Conservation (phyloP, 2,797 vertebrate species). For the Thripadectes ignobilis region DNA sequence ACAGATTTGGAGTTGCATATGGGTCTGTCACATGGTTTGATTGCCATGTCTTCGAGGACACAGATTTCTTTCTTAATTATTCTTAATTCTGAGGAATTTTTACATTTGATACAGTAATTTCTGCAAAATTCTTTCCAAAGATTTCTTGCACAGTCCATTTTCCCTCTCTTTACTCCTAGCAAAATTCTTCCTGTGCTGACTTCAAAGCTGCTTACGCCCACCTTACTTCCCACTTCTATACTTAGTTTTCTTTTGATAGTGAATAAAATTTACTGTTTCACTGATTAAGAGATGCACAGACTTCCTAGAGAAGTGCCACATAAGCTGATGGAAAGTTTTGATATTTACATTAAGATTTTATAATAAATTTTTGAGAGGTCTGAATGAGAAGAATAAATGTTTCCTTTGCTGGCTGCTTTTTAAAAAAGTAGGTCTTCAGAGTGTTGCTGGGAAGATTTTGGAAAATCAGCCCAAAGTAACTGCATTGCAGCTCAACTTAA, state of each 20-base stretch:
- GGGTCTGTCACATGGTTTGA: slow-evolving; percentile 83
- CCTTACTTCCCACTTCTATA: slow-evolving; percentile 46
- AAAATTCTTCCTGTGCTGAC: slow-evolving; percentile 37
- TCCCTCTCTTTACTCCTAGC: not conserved
- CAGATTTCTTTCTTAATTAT: slow-evolving; percentile 76
- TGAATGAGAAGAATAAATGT: slow-evolving; percentile 32
- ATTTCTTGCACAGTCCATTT: slow-evolving; percentile 20
- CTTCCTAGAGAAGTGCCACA: slow-evolving; percentile 7
- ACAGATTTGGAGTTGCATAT: slow-evolving; percentile 85
- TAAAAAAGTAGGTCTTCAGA: slow-evolving; percentile 36
- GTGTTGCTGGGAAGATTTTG: slow-evolving; percentile 23
- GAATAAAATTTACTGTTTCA: slow-evolving; percentile 48
- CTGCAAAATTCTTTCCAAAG: slow-evolving; percentile 57
- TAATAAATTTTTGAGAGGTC: slow-evolving; percentile 33
- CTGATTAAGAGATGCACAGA: slow-evolving; percentile 17
- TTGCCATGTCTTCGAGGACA: slow-evolving; percentile 79
- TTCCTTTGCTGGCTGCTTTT: slow-evolving; percentile 11
- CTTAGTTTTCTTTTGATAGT: slow-evolving; percentile 52
- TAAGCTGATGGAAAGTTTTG: slow-evolving; percentile 35
- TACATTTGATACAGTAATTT: slow-evolving; percentile 62
- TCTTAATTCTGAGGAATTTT: slow-evolving; percentile 74
- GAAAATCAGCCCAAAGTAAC: slow-evolving; percentile 5
- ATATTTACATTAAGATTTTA: slow-evolving; percentile 51
- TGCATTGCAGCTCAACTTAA: not conserved
- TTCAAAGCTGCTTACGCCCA: slow-evolving; percentile 51